Percentiles rank a stretch among this genome's conserved stretches.
Conservation (phyloP, 2,113 vertebrate species). For the Suncus etruscus region DNA sequence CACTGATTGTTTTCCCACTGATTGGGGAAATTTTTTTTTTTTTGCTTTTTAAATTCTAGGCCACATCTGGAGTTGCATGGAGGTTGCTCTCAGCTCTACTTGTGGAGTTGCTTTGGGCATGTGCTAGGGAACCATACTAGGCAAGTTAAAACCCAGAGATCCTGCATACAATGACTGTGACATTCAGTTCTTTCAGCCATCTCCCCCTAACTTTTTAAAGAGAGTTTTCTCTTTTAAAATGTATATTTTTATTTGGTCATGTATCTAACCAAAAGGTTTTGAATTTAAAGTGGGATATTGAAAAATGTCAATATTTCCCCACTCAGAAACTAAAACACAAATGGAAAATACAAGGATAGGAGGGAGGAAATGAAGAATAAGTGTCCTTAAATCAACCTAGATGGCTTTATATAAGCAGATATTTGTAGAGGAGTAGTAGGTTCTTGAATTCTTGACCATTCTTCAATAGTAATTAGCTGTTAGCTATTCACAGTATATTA, state of each 20-base stretch:
- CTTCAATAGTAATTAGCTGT: neutral
- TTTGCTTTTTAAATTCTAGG: neutral
- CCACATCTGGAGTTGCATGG: no score
- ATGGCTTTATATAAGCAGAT: conserved; percentile 35
- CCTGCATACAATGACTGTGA: no score
- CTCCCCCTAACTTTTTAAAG: no score
- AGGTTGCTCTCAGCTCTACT: no score
- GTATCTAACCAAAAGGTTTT: conserved; percentile 21
- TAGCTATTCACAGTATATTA: neutral
- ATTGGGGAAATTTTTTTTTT: neutral
- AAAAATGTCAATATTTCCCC: neutral
- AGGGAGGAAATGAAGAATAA: neutral
- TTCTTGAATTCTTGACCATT: neutral
- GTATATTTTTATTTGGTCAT: neutral
- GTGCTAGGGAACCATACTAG: no score
- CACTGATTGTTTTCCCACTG: neutral
- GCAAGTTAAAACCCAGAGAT: no score
- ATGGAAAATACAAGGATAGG: neutral
- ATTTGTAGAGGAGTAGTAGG: neutral
- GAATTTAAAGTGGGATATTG: conserved; percentile 11
- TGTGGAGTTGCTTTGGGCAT: no score
- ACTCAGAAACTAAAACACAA: neutral
- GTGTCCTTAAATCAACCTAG: conserved; percentile 25
- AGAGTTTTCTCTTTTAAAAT: neutral
- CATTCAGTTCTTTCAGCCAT: no score